phyloP scores from a whole-genome alignment of 2,888 invertebrate species.

The Sarcophaga caerulescens region DNA sequence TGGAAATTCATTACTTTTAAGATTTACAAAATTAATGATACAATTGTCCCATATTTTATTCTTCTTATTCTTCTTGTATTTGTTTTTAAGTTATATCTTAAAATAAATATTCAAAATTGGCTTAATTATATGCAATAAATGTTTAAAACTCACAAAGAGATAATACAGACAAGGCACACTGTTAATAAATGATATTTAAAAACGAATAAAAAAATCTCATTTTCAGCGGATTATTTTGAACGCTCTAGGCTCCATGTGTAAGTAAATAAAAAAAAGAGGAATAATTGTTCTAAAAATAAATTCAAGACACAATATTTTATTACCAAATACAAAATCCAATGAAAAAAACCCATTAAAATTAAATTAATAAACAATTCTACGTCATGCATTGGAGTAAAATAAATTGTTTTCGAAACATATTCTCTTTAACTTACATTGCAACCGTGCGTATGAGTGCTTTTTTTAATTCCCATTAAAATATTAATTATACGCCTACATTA shows the following conservation, averaged over 20 bases:
- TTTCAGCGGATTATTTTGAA: no score
- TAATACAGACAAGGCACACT: no score
- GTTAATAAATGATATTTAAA: no score
- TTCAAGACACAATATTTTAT: no score
- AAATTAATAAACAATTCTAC: neutral
- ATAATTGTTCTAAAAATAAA: no score
- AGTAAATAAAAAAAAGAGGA: no score
- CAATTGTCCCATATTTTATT: neutral
- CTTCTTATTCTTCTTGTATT: neutral
- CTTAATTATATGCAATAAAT: neutral
- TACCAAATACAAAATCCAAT: no score
- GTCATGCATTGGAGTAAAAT: neutral
- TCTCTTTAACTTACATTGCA: neutral
- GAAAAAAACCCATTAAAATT: neutral
- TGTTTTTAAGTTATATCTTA: neutral
- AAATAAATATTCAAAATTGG: neutral
- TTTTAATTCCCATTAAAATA: neutral
- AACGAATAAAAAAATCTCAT: no score
- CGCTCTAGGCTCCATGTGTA: no score
- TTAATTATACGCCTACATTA: neutral
- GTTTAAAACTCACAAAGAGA: neutral
- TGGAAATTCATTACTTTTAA: conserved; percentile 38
- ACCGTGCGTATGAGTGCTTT: neutral
- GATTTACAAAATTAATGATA: conserved; percentile 41
- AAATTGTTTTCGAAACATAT: neutral